Evolutionary conservation across 2,797 vertebrate species (phyloP).

Genomic region (Cygnus olor): DNA sequence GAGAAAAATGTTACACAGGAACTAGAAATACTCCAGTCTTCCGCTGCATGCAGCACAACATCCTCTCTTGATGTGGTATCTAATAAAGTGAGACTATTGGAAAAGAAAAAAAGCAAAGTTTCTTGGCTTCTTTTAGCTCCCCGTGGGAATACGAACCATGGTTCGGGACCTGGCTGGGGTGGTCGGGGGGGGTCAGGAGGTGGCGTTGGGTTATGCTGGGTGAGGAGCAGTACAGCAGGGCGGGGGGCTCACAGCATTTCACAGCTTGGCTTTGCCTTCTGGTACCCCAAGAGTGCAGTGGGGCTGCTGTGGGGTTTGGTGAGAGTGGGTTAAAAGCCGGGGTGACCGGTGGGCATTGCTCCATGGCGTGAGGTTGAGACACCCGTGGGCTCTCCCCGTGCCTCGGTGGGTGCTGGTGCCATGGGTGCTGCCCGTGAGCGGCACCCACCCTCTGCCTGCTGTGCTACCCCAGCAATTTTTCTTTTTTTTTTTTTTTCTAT

Average conservation of each 20-base stretch:
- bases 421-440: fast-evolving
- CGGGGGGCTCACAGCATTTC: neutral
- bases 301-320: fast-evolving
- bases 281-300: fast-evolving
- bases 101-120: neutral
- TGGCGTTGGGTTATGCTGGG: fast-evolving
- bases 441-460: fast-evolving
- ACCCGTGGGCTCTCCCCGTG: fast-evolving
- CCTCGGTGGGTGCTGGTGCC: fast-evolving
- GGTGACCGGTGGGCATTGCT: fast-evolving
- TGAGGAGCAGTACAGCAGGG: neutral
- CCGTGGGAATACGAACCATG: fast-evolving
- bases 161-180: fast-evolving
- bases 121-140: neutral
- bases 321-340: neutral
- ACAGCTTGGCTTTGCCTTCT: fast-evolving
- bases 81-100: constrained; percentile 81
- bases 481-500: fast-evolving
- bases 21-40: constrained; percentile 61
- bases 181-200: neutral
- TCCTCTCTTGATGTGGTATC: constrained; percentile 73
- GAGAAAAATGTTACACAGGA: constrained; percentile 22
- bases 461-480: fast-evolving
- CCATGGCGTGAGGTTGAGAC: fast-evolving
- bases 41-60: constrained; percentile 78